Evolutionary conservation across 2,888 invertebrate genomes (phyloP).

Genomic region (Itoplectis maculator): DNA sequence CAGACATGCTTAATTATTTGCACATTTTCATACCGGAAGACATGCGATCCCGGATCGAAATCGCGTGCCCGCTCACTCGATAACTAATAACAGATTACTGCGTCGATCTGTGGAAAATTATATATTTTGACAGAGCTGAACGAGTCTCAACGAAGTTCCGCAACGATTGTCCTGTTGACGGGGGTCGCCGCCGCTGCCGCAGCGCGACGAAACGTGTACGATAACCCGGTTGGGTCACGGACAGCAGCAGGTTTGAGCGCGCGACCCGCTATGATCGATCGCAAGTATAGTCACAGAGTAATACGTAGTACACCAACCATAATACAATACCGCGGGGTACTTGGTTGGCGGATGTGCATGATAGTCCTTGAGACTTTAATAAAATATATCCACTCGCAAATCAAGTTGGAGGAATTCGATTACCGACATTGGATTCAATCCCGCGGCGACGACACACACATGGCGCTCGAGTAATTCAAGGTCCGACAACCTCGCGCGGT

Average conservation of each 20-base stretch:
- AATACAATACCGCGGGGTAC: background rate
- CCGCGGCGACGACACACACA: background rate
- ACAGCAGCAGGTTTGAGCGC: background rate
- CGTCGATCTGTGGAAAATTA: no score
- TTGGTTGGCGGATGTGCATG: conserved; percentile 2
- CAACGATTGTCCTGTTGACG: no score
- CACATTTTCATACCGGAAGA: no score
- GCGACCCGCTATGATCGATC: conserved; percentile 6
- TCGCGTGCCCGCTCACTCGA: no score
- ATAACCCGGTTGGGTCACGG: conserved; percentile 15
- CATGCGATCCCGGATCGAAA: no score
- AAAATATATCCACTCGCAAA: background rate
- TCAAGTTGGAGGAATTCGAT: conserved; percentile 19
- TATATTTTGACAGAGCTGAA: no score
- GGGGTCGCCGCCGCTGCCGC: no score
- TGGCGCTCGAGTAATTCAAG: conserved; percentile 10
- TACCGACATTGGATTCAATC: conserved; percentile 26
- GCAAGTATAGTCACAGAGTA: conserved; percentile 1
- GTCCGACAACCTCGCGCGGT: background rate
- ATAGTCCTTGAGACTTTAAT: conserved; percentile 15
- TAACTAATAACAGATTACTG: no score
- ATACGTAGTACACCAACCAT: background rate
- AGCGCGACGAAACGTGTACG: background rate
- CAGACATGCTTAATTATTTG: no score
- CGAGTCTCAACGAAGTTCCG: no score